Percentiles rank a stretch among this genome's conserved stretches.
phyloP scores from a whole-genome alignment of 2,797 vertebrate species.

The Enteromius fasciolatus region DNA sequence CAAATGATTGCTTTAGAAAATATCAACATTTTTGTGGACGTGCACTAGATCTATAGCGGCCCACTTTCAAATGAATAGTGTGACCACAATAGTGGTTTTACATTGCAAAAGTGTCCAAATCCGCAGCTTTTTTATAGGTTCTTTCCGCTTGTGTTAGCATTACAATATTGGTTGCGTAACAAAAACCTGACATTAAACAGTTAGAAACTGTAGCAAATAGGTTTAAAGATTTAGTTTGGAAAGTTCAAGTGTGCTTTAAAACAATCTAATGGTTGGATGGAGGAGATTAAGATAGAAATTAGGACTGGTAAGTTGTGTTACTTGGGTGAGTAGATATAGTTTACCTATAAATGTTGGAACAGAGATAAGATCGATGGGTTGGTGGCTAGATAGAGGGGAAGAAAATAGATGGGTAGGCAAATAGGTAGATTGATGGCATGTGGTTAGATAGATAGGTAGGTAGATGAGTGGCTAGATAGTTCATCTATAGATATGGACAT shows the following conservation, averaged over 20 bases:
- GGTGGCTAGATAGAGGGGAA: neutral
- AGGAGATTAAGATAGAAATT: conserved; percentile 4
- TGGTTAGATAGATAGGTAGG: neutral
- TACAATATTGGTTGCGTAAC: neutral
- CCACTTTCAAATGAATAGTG: neutral
- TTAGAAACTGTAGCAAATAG: conserved; percentile 12
- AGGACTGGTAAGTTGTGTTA: too few species aligned
- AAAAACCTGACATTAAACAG: neutral
- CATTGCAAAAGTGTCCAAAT: neutral
- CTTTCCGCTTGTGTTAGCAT: neutral
- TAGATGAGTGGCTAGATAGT: neutral
- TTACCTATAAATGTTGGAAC: neutral
- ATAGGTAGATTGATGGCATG: neutral
- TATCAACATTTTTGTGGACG: neutral
- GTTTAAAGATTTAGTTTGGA: neutral
- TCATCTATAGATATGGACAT: too few species aligned
- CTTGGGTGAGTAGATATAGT: neutral
- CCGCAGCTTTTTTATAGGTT: neutral
- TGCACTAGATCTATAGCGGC: neutral
- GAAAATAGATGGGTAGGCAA: neutral
- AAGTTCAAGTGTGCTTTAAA: neutral
- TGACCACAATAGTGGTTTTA: conserved; percentile 1
- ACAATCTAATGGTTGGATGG: conserved; percentile 3
- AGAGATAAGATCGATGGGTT: neutral
- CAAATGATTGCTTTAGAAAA: neutral